Base-by-base conservation (phyloP, 1,140 invertebrate genomes). In the Sycophaga agraensis region DNA sequence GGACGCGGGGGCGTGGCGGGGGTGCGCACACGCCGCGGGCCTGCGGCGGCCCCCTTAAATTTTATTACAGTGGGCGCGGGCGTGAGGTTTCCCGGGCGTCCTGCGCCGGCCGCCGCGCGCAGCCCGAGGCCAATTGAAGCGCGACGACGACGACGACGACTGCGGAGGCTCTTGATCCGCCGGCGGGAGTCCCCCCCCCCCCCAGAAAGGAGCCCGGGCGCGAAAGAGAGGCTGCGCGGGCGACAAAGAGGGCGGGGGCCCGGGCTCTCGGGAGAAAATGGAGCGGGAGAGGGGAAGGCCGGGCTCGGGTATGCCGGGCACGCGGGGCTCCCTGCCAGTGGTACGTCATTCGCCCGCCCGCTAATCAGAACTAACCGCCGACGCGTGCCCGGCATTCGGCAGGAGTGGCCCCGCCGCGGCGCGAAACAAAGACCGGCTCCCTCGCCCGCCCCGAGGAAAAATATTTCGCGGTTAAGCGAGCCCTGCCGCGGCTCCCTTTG, bases 311-410 rank as follows among this genome's bases (percentile, higher is more conserved):
- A 80, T 80, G 78, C 78, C 68, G 66, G 71, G 66, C 78, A 79
- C 77, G 77, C 68, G 67, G 70, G 72, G 69, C 64, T 71, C 70
- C 70, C 73, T 68, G 70, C 67, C 57, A 78, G 75, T 77, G 77
- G 76, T 80, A 80, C 77, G 77, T 80, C 78, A 80, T 79, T 79
- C 77, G 75, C 69, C 71, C 74, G 67, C 70, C 68, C 72, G 76
- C 77, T 80, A 80, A 80, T 80, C 78, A 80, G 78, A 80, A 79
- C 77, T 80, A 80, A 80, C 78, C 73, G 78, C 68, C 69, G 71
- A 69, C 68, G 73, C 78, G 78, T 80, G 78, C 74, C 65, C 49
- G 34, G 78, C 71, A 72, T 80, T 62, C 66, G 40, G 14, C 19
- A 39, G n/a, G 49, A 45, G 21, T 49, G 66, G 73, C 66, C 59